Percentiles rank a stretch among this genome's conserved stretches.
These are phyloP conservation scores for Argentina silus DNA, from an alignment of 2,797 vertebrate species.

Conservation along the genomic window DNA sequence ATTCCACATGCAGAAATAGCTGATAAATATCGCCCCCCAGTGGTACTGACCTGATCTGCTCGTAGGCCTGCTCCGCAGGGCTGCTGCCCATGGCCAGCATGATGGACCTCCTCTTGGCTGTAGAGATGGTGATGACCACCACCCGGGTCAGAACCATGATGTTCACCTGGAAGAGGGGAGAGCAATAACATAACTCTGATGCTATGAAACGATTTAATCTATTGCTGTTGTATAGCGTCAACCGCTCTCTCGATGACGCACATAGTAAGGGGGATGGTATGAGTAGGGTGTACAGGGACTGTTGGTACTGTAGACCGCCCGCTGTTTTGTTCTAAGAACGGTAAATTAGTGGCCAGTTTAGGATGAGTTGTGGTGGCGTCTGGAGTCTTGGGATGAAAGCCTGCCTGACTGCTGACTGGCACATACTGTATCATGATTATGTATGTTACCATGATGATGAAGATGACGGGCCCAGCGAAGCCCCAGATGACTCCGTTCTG, in stretches of 20 bases:
- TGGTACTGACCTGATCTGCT: slow-evolving; percentile 80
- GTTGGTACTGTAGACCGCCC: too few relatives aligned
- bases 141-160: slow-evolving; percentile 79
- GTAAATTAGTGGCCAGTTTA: too few relatives aligned
- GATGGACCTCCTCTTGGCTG: slow-evolving; percentile 79
- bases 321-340: too few relatives aligned
- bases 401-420: too few relatives aligned
- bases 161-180: slow-evolving; percentile 72
- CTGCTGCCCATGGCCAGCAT: slow-evolving; percentile 76
- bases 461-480: slow-evolving; percentile 84
- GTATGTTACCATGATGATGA: slow-evolving; percentile 75
- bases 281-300: too few relatives aligned
- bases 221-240: too few relatives aligned
- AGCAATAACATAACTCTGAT: not conserved
- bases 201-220: too few relatives aligned
- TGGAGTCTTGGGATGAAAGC: too few relatives aligned
- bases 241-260: too few relatives aligned
- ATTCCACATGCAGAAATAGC: slow-evolving; percentile 46
- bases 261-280: too few relatives aligned
- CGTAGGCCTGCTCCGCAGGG: slow-evolving; percentile 75
- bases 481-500: slow-evolving; percentile 84
- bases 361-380: too few relatives aligned
- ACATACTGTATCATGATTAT: too few relatives aligned
- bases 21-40: slow-evolving; percentile 76
- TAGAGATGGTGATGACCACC: slow-evolving; percentile 80